Base-by-base conservation (phyloP, 1,140 invertebrate genomes). In the Probaryconus sp. region DNA sequence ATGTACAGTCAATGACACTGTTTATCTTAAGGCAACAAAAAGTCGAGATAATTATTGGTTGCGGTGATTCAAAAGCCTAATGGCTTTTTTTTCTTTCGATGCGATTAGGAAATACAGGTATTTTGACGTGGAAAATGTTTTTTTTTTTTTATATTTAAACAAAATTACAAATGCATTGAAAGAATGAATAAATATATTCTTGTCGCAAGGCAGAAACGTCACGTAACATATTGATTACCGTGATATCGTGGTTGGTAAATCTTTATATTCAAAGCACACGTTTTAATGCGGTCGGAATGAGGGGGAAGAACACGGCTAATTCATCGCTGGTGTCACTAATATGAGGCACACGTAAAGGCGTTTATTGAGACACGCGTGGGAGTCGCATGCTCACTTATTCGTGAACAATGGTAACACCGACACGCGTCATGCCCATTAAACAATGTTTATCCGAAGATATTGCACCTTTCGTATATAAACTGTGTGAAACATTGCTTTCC, bases 371-470 rank as follows among this genome's bases (percentile, higher is more conserved):
- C 58, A 58, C 68, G 68, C 56, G 68, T 63, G 58, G 68, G 68
- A 71, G 68, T 75, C 47, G 58, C 37, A 56, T 63, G 50, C 58
- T 60, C 51, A 63, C 56, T 67, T 68, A 63, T 37, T 42, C 30
- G 50, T 20, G 48, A 21, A 74, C 50, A 74, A 74, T 68, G 20
- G 56, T 21, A 50, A 55, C 51, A 55, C 37, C 6, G 72, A 40
- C 72, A 75, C 72, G 72, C 48, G 72, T 53, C 65, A 31, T 58
- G 60, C 47, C 58, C 60, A 75, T 75, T 75, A 75, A 75, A 75
- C 47, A 60, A 60, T 75, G 58, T 75, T 75, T 75, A 63, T 60
- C n/a, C 60, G 24, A 26, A 64, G 65, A 64, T 70, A 65, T 70
- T 58, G 53, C 53, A 64, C 65, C 60, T 76, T 65, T 72, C 51